A percentile compares a stretch with the other conserved stretches of the same genome.
Conservation (phyloP, 2,888 invertebrate species). For the Colostygia pectinataria region DNA sequence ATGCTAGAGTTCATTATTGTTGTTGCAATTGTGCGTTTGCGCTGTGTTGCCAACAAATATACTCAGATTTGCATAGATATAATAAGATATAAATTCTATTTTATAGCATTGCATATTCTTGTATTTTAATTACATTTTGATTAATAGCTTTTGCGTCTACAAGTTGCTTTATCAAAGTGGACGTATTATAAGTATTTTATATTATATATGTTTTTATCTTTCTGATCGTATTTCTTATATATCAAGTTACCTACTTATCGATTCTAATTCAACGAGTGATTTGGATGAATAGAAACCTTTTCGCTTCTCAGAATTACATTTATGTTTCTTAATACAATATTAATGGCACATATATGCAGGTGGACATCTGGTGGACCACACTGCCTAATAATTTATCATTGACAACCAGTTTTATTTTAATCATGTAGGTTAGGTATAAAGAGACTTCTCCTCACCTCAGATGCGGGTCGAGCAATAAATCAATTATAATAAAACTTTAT, state of each 20-base stretch:
- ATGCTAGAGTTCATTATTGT: constrained; percentile 27
- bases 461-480: too few species aligned
- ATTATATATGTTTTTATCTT: neutral
- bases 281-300: constrained; percentile 7
- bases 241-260: neutral
- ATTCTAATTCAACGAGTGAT: neutral
- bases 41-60: neutral
- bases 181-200: constrained; percentile 9
- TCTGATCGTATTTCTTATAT: neutral
- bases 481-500: too few species aligned
- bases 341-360: constrained; percentile 31
- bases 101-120: constrained; percentile 19
- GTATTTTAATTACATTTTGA: constrained; percentile 23
- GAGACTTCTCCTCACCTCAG: too few species aligned
- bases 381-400: constrained; percentile 28
- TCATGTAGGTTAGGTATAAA: too few species aligned
- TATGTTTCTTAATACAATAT: constrained; percentile 38
- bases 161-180: constrained; percentile 15
- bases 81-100: constrained; percentile 3
- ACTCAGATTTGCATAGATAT: constrained; percentile 12
- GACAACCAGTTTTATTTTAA: constrained; percentile 11
- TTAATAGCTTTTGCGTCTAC: constrained; percentile 21
- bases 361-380: constrained; percentile 34
- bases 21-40: constrained; percentile 18
- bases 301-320: constrained; percentile 19